Evolutionary conservation across 2,888 invertebrate species (phyloP), one percentile per base, ranked within the genome.

Genomic region (Lasioglossum malachurum): DNA sequence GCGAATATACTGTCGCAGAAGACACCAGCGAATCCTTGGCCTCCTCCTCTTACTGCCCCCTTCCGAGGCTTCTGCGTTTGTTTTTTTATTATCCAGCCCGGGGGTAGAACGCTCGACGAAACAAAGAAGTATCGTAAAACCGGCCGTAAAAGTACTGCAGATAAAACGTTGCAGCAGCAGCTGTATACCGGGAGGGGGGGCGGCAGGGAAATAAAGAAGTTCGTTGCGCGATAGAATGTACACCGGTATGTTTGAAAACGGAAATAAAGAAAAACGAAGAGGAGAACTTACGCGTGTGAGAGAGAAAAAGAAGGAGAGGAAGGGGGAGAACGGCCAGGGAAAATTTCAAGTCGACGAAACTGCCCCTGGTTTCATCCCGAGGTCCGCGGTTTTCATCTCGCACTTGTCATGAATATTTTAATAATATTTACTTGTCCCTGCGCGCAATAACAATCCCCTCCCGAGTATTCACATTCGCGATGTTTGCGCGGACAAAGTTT

Each of bases 41-140:
- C 88, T 5, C 16, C 46, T 5, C 16, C 16, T 90, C 86, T 85
- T 85, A 87, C 83, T 38, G 69, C 35, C 80, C 71, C 12, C 78
- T 72, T 27, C 35, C n/a, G 23, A n/a, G 35, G 23, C 23, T 53
- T n/a, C 72, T 44, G 27, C 72, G n/a, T 74, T 78, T 60, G 16
- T 46, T 78, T 57, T 76, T 76, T 76, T 84, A 87, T 78, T 78
- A 81, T 82, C 79, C 75, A 72, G 57, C 80, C 76, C 27, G 38
- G 19, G 83, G 69, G 35, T 19, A 74, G 81, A 77, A 49, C 69
- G 83, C 75, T 78, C 80, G 31, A 35, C 83, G 88, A 91, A 91
- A 88, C 87, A 87, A 90, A 88, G 87, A 91, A 90, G 87, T 87
- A 88, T 88, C 90, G 83, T 91, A 91, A 87, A 91, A 74, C 78